Base-by-base conservation (phyloP, 2,797 vertebrate genomes). In the Gastrophryne carolinensis region DNA sequence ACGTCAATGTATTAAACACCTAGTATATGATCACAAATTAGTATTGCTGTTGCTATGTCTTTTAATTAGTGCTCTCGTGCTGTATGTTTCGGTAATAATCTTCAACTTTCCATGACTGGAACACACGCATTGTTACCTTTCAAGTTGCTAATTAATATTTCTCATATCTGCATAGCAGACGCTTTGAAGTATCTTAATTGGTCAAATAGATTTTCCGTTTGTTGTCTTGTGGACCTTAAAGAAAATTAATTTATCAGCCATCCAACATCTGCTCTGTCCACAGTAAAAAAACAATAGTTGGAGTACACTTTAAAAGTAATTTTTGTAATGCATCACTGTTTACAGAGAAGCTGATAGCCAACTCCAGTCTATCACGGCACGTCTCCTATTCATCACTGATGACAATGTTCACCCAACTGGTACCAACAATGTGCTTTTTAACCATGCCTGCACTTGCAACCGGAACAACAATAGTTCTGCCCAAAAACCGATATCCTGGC, bases 161-260 rank as follows among this genome's bases (percentile, higher is more conserved):
- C 24, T 27, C 24, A 54, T 24, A 54, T 54, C 52, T 27, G 23
- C 52, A 54, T 12, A 54, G 52, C 52, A 12, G 24, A 19, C 19
- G n/a, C 53, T 57, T 57, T 57, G 27, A 39, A 39, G 35, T 61
- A 61, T 19, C 34, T 39, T 61, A 21, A 61, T 61, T 61, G 58
- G 37, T 39, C 24, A 19, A 23, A 39, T 37, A 61, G 1, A 13
- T 39, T 23, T 61, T 39, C 19, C 32, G 37, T 61, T 35, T 61
- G 34, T 39, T 37, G 32, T 39, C 39, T 39, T 21, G 21, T 17
- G 10, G 21, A 21, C 32, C 54, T 57, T 57, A 4, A 30, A 19
- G 10, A 57, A 30, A 19, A 34, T 57, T 34, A 57, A 57, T 57
- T 57, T 32, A 32, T n/a, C 44, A 19, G 17, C 6, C 21, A 19